Conservation (phyloP, 2,113 vertebrate genomes). For the Ammodytes dubius region DNA sequence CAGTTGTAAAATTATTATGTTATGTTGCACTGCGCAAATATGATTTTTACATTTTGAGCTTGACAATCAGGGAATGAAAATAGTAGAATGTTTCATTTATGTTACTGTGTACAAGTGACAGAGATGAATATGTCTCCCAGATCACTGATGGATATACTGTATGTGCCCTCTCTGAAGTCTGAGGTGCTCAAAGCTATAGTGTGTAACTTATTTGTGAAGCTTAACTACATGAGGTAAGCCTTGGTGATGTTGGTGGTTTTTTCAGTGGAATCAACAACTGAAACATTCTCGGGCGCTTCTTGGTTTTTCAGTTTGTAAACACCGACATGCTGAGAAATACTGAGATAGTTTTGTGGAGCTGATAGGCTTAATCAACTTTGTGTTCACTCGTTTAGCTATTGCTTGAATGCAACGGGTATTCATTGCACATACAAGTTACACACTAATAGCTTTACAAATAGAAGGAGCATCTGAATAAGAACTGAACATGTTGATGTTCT, state of each 20-base stretch:
- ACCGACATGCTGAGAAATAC: no score
- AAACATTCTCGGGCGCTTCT: no score
- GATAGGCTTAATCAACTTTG: no score
- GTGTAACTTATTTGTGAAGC: no score
- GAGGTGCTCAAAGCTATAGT: background rate
- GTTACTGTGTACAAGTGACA: background rate
- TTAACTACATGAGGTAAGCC: no score
- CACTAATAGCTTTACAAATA: background rate
- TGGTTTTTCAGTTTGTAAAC: no score
- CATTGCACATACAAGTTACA: no score
- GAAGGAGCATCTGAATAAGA: background rate
- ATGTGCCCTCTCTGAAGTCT: background rate
- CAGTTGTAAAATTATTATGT: conserved; percentile 51
- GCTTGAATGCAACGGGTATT: no score
- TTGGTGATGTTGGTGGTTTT: no score
- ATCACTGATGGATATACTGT: conserved; percentile 1
- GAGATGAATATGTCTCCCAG: conserved; percentile 14
- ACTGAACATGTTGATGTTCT: background rate
- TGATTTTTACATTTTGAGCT: conserved; percentile 19
- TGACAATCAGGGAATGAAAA: conserved; percentile 18
- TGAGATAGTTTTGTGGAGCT: no score
- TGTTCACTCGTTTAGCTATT: no score
- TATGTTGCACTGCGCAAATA: background rate
- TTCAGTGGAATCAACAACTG: no score
- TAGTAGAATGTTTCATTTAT: conserved; percentile 3